Evolutionary conservation across 37 sponge, comb jelly and placozoan species (phyloP).

Genomic region (Hexactinellida sp.): DNA sequence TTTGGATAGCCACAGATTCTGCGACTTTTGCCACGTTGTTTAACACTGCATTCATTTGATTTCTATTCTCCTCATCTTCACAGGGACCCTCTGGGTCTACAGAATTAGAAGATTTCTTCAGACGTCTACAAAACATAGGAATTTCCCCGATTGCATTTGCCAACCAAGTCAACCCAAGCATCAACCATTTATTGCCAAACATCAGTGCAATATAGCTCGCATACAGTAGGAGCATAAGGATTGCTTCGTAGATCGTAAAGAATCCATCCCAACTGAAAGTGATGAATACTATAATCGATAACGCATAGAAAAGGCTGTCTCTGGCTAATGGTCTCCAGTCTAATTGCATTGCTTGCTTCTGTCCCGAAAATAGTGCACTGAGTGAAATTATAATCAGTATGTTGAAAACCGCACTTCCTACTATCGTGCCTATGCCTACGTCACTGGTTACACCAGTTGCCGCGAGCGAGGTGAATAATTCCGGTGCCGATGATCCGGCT

Average conservation of each 20-base stretch:
- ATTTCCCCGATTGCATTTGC: neutral
- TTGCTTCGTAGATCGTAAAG: slow-evolving; percentile 46
- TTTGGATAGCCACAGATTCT: neutral
- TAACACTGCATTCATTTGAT: neutral
- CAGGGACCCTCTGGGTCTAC: neutral
- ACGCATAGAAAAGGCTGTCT: slow-evolving; percentile 55
- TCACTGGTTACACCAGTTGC: slow-evolving; percentile 54
- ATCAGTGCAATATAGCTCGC: slow-evolving; percentile 46
- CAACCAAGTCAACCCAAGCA: neutral
- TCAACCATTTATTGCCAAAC: slow-evolving; percentile 38
- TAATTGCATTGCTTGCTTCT: slow-evolving; percentile 35
- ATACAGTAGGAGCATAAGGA: slow-evolving; percentile 49
- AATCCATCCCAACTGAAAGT: slow-evolving; percentile 58
- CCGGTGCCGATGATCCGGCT: slow-evolving; percentile 79
- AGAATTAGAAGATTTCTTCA: neutral
- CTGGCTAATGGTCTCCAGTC: slow-evolving; percentile 63
- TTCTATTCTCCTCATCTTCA: neutral
- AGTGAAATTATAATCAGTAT: slow-evolving; percentile 62
- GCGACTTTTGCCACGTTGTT: slow-evolving; percentile 8
- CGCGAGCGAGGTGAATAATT: slow-evolving; percentile 75
- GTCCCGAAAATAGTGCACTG: slow-evolving; percentile 38
- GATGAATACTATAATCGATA: slow-evolving; percentile 47
- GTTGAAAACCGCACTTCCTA: slow-evolving; percentile 85
- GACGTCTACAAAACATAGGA: neutral
- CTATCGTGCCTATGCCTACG: slow-evolving; percentile 78